Base-by-base conservation (phyloP, 2,797 vertebrate genomes). In the Lagodon rhomboides region DNA sequence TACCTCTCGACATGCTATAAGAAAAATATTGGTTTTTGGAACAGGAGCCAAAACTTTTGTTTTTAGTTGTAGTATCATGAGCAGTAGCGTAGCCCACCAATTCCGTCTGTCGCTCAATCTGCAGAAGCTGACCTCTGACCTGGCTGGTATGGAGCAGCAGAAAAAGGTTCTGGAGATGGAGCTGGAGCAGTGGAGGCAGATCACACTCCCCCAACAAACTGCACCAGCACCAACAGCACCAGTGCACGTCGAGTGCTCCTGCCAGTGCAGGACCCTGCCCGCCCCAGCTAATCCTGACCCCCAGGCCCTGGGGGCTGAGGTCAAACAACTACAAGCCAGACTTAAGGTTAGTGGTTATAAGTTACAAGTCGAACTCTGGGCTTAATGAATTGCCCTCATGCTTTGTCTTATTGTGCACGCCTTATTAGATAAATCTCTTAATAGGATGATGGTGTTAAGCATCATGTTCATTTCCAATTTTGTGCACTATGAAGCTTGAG, bases 311-410 rank as follows among this genome's bases (percentile, higher is more conserved):
- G 96, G 96, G 92, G 87, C 91, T 75, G 96, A 98, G 92, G 92
- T 97, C 86, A 98, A 96, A 91, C 97, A 97, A 88, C 94, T 99
- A 84, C 96, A 96, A 75, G 94, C 90, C 92, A 97, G 95, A 94
- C 93, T 98, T 68, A 99, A 98, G 97, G 98, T 98, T 90, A 92
- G 85, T 84, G 46, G 30, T 83, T 77, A 20, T 23, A 71, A 60
- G 59, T 72, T 60, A 8, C 25, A 2, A 68, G 58, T 20, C 23
- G 2, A 69, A 47, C 34, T 67, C 12, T 20, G 43, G 60, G 65
- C 70, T 82, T 82, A 83, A 82, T 87, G 68, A 75, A 79, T 47
- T 66, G 43, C 58, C 34, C 56, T 79, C 75, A 75, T 77, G n/a
- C 77, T 72, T 86, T 78, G 66, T 85, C 63, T 85, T 64, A 69